Conservation (phyloP, 2,797 vertebrate species). For the Craterocephalus amniculus region DNA sequence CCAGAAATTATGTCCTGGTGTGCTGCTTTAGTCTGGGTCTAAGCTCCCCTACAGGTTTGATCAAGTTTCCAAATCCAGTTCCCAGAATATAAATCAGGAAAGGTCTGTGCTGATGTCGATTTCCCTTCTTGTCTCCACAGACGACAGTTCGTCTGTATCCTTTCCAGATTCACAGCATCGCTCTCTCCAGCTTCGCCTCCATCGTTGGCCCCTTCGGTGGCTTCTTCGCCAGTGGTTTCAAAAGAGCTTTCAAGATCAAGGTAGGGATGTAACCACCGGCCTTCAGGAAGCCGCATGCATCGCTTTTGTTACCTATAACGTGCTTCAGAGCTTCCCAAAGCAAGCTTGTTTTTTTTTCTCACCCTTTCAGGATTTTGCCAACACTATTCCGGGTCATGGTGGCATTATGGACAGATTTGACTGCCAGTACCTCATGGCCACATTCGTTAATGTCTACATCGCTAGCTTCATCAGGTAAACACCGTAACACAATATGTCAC, state of each 20-base stretch:
- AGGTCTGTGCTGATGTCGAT: background rate
- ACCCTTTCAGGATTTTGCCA: conserved; percentile 92
- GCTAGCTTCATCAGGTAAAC: conserved; percentile 97
- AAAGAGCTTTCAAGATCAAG: conserved; percentile 99
- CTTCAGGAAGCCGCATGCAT: no score
- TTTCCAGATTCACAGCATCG: conserved; percentile 99
- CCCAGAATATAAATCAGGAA: background rate
- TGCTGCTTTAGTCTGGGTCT: background rate
- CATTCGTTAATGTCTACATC: conserved; percentile 98
- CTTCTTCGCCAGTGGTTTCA: conserved; percentile 98
- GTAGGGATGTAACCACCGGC: conserved; percentile 64
- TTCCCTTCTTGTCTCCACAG: conserved; percentile 71
- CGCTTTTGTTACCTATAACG: background rate
- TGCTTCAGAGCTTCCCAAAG: background rate
- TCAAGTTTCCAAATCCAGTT: background rate
- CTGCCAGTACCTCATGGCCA: conserved; percentile 99
- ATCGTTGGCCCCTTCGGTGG: conserved; percentile 97
- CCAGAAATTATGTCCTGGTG: background rate
- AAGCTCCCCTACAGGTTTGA: background rate
- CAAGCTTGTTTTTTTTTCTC: conserved; percentile 1
- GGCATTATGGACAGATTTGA: conserved; percentile 99
- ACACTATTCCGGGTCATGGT: conserved; percentile 97
- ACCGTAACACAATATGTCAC: no score
- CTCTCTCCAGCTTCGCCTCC: conserved; percentile 94
- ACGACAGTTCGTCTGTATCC: conserved; percentile 92